A percentile compares a stretch with the other conserved stretches of the same genome.
Conservation (phyloP, 1,140 invertebrate genomes). For the Pogonus chalceus region DNA sequence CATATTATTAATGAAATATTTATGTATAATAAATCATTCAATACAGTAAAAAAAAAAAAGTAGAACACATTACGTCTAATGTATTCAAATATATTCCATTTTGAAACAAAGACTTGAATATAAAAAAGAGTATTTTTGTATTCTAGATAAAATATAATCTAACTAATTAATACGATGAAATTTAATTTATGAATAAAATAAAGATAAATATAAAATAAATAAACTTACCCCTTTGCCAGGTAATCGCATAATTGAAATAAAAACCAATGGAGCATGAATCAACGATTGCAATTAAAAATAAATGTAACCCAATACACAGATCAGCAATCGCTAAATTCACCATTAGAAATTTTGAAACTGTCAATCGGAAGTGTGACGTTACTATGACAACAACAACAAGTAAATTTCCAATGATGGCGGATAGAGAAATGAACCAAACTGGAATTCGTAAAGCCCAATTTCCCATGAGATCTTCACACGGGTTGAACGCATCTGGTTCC, state of each 20-base stretch:
- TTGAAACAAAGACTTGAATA: too few species aligned
- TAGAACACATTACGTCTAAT: too few species aligned
- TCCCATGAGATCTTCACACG: slow-evolving; percentile 88
- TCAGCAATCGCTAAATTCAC: slow-evolving; percentile 81
- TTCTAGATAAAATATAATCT: too few species aligned
- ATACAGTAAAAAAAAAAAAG: too few species aligned
- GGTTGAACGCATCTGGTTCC: slow-evolving; percentile 74
- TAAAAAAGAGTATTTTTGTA: too few species aligned
- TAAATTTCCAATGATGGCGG: slow-evolving; percentile 67
- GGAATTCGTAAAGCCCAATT: slow-evolving; percentile 62
- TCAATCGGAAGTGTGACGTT: slow-evolving; percentile 44
- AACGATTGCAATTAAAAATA: slow-evolving; percentile 69
- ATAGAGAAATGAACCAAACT: slow-evolving; percentile 65
- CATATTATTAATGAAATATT: too few species aligned
- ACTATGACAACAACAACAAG: slow-evolving; percentile 70
- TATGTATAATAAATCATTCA: too few species aligned
- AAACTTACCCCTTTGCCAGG: slow-evolving; percentile 71
- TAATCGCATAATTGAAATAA: slow-evolving; percentile 82
- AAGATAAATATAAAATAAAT: not conserved
- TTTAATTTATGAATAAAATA: too few species aligned
- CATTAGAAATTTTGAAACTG: slow-evolving; percentile 76
- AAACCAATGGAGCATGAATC: slow-evolving; percentile 71
- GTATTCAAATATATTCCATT: too few species aligned
- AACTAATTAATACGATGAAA: too few species aligned
- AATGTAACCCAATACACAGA: slow-evolving; percentile 71